phyloP scores from a whole-genome alignment of 2,113 vertebrate genomes.

The Phylloscopus trochiloides region DNA sequence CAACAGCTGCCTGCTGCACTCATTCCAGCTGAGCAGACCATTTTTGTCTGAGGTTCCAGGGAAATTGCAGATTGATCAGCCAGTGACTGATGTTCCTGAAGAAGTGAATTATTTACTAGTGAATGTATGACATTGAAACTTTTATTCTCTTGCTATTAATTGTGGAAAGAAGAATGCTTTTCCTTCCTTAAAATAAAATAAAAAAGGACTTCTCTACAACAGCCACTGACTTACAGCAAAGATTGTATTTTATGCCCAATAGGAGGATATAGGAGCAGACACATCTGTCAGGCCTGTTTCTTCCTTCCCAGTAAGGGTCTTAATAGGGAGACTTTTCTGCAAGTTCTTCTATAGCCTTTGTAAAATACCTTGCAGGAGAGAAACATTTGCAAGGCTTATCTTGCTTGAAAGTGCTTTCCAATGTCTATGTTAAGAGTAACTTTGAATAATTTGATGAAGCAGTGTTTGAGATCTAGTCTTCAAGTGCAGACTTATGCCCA shows the following conservation, averaged over 20 bases:
- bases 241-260: not conserved
- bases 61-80: not conserved
- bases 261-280: not conserved
- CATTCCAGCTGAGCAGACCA: not conserved
- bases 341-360: not conserved
- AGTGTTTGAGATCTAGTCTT: not conserved
- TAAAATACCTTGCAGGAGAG: not conserved
- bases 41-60: not conserved
- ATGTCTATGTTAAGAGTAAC: not conserved
- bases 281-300: not conserved
- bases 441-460: not conserved
- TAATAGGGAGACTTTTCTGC: not conserved
- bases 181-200: not conserved
- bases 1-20: not conserved
- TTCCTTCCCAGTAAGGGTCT: not conserved
- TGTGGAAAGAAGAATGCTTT: not conserved
- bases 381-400: not conserved
- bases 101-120: slow-evolving; percentile 14
- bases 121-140: not conserved
- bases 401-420: not conserved
- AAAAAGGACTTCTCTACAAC: not conserved
- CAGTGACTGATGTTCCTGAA: not conserved
- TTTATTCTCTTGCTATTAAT: not conserved
- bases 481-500: not conserved
- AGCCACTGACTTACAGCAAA: not conserved